Conservation (phyloP, 2,888 invertebrate genomes). For the Strigamia transsilvanica region DNA sequence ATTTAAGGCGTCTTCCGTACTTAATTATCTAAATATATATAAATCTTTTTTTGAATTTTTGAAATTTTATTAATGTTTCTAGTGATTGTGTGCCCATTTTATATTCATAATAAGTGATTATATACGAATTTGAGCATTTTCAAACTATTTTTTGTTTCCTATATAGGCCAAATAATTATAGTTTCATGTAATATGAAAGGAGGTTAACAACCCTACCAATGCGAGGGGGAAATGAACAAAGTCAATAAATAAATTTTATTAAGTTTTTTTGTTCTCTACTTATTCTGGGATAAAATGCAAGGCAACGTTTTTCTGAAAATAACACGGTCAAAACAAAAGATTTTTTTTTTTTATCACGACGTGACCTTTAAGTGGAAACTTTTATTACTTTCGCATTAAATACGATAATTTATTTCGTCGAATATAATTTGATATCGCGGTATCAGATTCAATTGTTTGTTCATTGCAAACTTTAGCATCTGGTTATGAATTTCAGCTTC, state of each 20-base stretch:
- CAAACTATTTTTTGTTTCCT: neutral
- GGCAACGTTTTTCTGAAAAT: neutral
- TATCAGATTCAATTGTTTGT: neutral
- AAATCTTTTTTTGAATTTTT: neutral
- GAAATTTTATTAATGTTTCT: neutral
- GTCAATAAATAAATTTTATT: neutral
- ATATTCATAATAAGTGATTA: neutral
- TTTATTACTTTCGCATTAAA: neutral
- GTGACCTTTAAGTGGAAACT: neutral
- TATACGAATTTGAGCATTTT: neutral
- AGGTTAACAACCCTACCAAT: neutral
- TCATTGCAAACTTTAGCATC: neutral
- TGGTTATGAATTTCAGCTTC: neutral
- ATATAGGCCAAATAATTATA: neutral
- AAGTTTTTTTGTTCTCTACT: neutral
- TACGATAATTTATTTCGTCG: too few species aligned
- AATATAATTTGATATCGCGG: neutral
- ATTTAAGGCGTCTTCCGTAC: neutral
- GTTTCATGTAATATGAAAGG: neutral
- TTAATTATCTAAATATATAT: neutral
- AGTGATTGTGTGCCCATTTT: neutral
- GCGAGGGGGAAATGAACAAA: neutral
- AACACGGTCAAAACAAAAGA: neutral
- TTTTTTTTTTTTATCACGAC: neutral
- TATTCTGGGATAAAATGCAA: slow-evolving; percentile 4